These are phyloP conservation scores for Herpetotheres cachinnans DNA, from an alignment of 2,113 vertebrate species.

Conservation along the genomic window DNA sequence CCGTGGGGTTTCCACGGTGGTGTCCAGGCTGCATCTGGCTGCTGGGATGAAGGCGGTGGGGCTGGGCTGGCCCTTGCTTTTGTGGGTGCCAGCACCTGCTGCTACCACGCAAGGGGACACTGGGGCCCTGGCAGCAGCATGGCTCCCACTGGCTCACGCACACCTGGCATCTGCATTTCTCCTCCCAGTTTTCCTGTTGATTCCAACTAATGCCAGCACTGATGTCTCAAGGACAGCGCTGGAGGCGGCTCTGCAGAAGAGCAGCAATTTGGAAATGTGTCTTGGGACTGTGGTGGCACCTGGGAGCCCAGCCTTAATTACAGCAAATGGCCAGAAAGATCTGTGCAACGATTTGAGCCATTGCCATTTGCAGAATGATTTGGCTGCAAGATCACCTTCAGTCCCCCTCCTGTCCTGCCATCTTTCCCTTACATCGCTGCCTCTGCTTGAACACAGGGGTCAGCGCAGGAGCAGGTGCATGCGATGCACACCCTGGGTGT, in stretches of 20 bases:
- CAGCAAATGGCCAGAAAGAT: neutral
- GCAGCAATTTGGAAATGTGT: neutral
- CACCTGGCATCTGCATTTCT: rapidly evolving
- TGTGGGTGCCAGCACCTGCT: neutral
- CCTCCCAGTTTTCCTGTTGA: neutral
- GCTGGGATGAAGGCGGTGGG: neutral
- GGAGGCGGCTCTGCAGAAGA: neutral
- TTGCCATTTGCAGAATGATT: neutral
- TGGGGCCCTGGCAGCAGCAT: neutral
- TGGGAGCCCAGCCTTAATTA: neutral
- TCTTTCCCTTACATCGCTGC: neutral
- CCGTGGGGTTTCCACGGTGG: rapidly evolving
- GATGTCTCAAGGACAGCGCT: neutral
- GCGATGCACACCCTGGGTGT: neutral
- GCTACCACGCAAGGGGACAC: neutral
- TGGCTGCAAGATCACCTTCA: neutral
- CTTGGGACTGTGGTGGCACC: neutral
- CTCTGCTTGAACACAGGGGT: neutral
- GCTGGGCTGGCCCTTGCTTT: rapidly evolving
- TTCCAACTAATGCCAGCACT: neutral
- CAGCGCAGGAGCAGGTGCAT: rapidly evolving
- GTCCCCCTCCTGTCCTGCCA: neutral
- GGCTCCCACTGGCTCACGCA: neutral
- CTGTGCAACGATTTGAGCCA: neutral
- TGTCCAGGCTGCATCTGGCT: rapidly evolving